A percentile compares a stretch with the other conserved stretches of the same genome.
Evolutionary conservation across 2,888 invertebrate genomes (phyloP).

Genomic region (Aphodius sticticus): DNA sequence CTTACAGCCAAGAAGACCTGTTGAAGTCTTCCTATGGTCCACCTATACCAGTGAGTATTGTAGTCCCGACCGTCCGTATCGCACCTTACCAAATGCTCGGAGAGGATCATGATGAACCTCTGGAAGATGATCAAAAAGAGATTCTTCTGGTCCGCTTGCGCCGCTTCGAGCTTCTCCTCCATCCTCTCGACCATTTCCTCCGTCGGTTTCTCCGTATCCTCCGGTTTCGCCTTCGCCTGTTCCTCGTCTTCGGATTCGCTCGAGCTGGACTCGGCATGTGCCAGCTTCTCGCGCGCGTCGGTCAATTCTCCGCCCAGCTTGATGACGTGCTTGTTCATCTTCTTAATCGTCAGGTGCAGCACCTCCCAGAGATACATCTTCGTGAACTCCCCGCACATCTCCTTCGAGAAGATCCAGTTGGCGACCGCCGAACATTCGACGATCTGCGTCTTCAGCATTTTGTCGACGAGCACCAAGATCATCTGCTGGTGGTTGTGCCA

Average conservation of each 20-base stretch:
- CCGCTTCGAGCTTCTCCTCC: slow-evolving; percentile 94
- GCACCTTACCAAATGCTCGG: slow-evolving; percentile 92
- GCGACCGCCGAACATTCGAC: slow-evolving; percentile 97
- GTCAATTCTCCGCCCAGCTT: slow-evolving; percentile 82
- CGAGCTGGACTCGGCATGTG: slow-evolving; percentile 82
- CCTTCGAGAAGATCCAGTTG: slow-evolving; percentile 96
- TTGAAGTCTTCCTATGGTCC: slow-evolving; percentile 92
- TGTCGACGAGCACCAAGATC: slow-evolving; percentile 95
- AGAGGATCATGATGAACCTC: slow-evolving; percentile 97
- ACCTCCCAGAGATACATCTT: slow-evolving; percentile 97
- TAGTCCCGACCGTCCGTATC: slow-evolving; percentile 94
- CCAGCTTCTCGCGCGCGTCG: slow-evolving; percentile 87
- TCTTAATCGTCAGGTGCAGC: slow-evolving; percentile 92
- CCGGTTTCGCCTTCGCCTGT: slow-evolving; percentile 56
- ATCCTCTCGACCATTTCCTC: slow-evolving; percentile 92
- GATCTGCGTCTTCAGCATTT: slow-evolving; percentile 96
- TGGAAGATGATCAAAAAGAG: slow-evolving; percentile 97
- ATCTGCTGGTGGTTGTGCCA: slow-evolving; percentile 97
- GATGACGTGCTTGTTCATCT: slow-evolving; percentile 95
- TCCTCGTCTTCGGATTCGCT: slow-evolving; percentile 74
- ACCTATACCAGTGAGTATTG: slow-evolving; percentile 94
- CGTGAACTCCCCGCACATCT: slow-evolving; percentile 91
- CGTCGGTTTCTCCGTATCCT: slow-evolving; percentile 69
- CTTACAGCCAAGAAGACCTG: slow-evolving; percentile 93
- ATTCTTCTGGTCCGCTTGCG: slow-evolving; percentile 96